phyloP scores from a whole-genome alignment of 1,140 invertebrate species.

The Rhynchophorus ferrugineus region DNA sequence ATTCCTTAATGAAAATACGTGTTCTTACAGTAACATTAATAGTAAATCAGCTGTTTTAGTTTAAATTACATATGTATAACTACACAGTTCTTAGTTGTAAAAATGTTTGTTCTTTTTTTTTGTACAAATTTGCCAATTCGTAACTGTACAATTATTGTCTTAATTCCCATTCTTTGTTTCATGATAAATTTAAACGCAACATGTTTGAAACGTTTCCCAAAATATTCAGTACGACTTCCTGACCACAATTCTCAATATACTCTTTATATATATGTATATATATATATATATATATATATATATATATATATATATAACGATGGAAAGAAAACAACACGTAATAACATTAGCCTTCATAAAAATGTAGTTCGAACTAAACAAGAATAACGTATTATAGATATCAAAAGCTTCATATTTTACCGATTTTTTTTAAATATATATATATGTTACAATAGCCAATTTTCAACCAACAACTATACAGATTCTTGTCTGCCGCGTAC shows the following conservation, averaged over 20 bases:
- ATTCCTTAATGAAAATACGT: too few species aligned
- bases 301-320: too few species aligned
- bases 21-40: too few species aligned
- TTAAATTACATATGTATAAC: too few species aligned
- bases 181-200: constrained; percentile 15
- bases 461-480: neutral
- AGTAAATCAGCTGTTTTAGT: too few species aligned
- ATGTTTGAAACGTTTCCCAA: constrained; percentile 1
- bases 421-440: too few species aligned
- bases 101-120: constrained; percentile 7
- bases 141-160: constrained; percentile 14
- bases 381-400: neutral
- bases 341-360: too few species aligned
- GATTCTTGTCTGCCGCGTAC: too few species aligned
- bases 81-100: neutral
- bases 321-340: neutral
- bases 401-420: neutral
- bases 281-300: neutral
- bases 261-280: neutral
- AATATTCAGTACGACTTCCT: too few species aligned
- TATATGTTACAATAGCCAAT: neutral
- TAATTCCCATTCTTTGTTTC: constrained; percentile 1
- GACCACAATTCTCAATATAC: too few species aligned
- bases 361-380: too few species aligned
- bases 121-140: constrained; percentile 6